Conservation (phyloP, 2,113 vertebrate genomes). For the Entelurus aequoreus region DNA sequence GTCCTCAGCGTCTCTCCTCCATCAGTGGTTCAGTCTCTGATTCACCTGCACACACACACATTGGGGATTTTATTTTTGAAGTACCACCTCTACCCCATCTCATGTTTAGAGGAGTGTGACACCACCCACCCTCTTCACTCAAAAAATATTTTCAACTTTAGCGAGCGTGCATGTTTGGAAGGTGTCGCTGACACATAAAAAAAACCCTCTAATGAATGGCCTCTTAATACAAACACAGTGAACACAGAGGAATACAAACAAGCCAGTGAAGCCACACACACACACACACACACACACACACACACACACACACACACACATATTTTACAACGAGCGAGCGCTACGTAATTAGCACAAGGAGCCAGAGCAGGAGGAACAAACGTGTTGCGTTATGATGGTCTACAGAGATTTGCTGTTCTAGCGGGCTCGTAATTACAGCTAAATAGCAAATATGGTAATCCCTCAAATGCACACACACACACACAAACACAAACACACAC, state of each 20-base stretch:
- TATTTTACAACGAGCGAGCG: constrained; percentile 22
- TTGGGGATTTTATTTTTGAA: constrained; percentile 37
- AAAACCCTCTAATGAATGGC: constrained; percentile 21
- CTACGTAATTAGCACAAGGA: constrained; percentile 48
- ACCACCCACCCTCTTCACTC: background rate
- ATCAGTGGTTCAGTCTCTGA: constrained; percentile 1
- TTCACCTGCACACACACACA: constrained; percentile 25
- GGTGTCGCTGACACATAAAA: background rate
- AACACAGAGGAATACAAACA: background rate
- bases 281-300: constrained; percentile 13
- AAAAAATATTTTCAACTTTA: background rate
- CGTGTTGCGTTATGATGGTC: constrained; percentile 35
- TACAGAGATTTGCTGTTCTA: constrained; percentile 58
- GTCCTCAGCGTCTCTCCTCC: background rate
- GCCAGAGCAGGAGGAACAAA: constrained; percentile 29
- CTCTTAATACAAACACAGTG: constrained; percentile 13
- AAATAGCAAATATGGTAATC: constrained; percentile 57
- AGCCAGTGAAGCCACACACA: background rate
- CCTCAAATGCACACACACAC: constrained; percentile 29
- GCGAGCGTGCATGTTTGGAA: constrained; percentile 23
- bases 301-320: constrained; percentile 14
- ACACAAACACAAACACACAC: constrained; percentile 12
- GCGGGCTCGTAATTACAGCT: constrained; percentile 57
- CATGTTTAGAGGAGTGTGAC: background rate
- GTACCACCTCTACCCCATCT: constrained; percentile 1